Percentiles rank a stretch among this genome's conserved stretches.
phyloP scores from a whole-genome alignment of 2,888 invertebrate genomes.

The Parascotia fuliginaria region DNA sequence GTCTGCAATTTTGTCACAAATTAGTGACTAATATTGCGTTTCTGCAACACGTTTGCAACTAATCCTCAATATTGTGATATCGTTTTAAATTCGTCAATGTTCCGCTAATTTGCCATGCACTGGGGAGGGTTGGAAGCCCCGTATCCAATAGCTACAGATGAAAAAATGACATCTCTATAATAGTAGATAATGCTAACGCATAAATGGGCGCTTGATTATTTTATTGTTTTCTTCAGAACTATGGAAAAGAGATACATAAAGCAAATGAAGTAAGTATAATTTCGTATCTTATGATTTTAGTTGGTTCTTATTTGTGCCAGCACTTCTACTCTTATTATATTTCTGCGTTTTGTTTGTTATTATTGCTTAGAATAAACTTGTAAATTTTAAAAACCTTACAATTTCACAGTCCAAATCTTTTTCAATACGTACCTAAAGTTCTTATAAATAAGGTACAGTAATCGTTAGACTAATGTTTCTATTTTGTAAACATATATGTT shows the following conservation, averaged over 20 bases:
- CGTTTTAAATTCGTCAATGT: constrained; percentile 66
- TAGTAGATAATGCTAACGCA: constrained; percentile 36
- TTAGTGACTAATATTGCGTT: not conserved
- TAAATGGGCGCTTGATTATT: constrained; percentile 33
- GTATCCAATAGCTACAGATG: constrained; percentile 36
- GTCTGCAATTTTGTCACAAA: not conserved
- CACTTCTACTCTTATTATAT: too few relatives aligned
- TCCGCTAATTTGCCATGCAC: constrained; percentile 59
- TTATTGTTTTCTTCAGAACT: constrained; percentile 17
- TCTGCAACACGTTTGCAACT: constrained; percentile 17
- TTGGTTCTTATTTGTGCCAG: too few relatives aligned
- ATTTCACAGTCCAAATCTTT: too few relatives aligned
- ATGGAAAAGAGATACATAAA: not conserved
- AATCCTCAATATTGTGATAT: constrained; percentile 48
- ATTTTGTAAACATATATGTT: too few relatives aligned
- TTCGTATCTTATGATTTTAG: too few relatives aligned
- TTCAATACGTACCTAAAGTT: too few relatives aligned
- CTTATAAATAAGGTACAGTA: too few relatives aligned
- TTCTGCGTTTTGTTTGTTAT: too few relatives aligned
- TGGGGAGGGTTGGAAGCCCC: constrained; percentile 42
- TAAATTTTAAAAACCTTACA: too few relatives aligned
- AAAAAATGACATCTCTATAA: constrained; percentile 71
- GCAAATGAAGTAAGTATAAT: too few relatives aligned
- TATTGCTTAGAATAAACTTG: too few relatives aligned
- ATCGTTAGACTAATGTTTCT: too few relatives aligned